These are phyloP conservation scores for Byasa hedistus DNA, from an alignment of 2,888 invertebrate species.

Conservation along the genomic window DNA sequence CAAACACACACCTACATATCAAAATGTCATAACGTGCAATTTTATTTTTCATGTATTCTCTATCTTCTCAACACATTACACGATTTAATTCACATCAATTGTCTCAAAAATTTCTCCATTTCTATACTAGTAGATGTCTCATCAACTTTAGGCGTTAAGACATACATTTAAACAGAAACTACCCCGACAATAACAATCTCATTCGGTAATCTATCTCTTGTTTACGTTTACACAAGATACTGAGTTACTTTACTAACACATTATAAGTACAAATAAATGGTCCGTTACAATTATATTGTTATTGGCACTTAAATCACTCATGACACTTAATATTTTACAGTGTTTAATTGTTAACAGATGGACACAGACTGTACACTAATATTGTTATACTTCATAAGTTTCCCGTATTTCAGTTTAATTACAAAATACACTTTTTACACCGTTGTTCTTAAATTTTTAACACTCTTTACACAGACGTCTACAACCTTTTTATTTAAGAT, in stretches of 20 bases:
- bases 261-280: neutral
- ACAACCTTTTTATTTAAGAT: neutral
- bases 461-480: neutral
- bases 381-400: neutral
- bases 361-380: neutral
- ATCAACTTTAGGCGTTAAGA: too few species aligned
- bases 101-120: too few species aligned
- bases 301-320: conserved; percentile 8
- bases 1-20: too few species aligned
- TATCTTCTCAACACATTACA: too few species aligned
- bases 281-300: neutral
- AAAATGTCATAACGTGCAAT: too few species aligned
- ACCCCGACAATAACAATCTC: neutral
- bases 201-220: neutral
- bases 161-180: too few species aligned
- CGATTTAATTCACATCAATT: too few species aligned
- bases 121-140: too few species aligned
- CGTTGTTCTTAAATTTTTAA: neutral
- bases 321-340: neutral
- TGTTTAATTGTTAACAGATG: neutral
- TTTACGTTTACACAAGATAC: neutral
- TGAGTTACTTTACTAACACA: neutral
- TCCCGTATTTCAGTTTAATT: neutral
- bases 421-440: neutral
- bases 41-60: too few species aligned